Percentiles rank a stretch among this genome's conserved stretches.
These are phyloP conservation scores for Cyclina sinensis DNA, from an alignment of 1,140 invertebrate genomes.

Conservation along the genomic window DNA sequence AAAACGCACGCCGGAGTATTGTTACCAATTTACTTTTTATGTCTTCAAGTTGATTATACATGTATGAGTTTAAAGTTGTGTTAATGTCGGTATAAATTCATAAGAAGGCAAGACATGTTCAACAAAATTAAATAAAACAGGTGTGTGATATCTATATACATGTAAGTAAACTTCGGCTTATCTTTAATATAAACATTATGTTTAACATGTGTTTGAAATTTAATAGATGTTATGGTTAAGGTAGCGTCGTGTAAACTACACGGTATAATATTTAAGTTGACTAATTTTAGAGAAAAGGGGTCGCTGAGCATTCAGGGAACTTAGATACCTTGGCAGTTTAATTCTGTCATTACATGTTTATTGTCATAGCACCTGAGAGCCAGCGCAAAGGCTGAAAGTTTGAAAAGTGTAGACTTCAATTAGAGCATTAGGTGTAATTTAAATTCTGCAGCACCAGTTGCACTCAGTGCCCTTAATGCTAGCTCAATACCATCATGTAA, in stretches of 20 bases:
- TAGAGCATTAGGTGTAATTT: too few relatives aligned
- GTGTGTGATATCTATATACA: conserved; percentile 19
- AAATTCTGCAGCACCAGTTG: too few relatives aligned
- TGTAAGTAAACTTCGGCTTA: conserved; percentile 43
- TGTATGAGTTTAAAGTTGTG: background rate
- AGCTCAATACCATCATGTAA: too few relatives aligned
- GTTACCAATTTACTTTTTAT: background rate
- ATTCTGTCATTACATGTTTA: too few relatives aligned
- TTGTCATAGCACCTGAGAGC: too few relatives aligned
- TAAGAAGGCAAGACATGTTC: background rate
- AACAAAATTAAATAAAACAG: conserved; percentile 2
- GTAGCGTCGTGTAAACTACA: background rate
- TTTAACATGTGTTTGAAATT: conserved; percentile 50
- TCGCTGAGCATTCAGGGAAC: too few relatives aligned
- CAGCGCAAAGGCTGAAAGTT: too few relatives aligned
- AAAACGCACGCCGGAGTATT: background rate
- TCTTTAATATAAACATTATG: conserved; percentile 47
- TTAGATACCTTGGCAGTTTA: too few relatives aligned
- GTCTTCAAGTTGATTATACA: conserved; percentile 10
- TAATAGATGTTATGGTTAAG: conserved; percentile 3
- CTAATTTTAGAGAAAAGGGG: background rate
- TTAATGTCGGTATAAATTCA: background rate
- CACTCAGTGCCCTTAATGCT: too few relatives aligned
- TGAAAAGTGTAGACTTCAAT: too few relatives aligned
- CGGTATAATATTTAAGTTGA: background rate